These are phyloP conservation scores for Amiota minor DNA, from an alignment of 2,888 invertebrate genomes.

Conservation along the genomic window DNA sequence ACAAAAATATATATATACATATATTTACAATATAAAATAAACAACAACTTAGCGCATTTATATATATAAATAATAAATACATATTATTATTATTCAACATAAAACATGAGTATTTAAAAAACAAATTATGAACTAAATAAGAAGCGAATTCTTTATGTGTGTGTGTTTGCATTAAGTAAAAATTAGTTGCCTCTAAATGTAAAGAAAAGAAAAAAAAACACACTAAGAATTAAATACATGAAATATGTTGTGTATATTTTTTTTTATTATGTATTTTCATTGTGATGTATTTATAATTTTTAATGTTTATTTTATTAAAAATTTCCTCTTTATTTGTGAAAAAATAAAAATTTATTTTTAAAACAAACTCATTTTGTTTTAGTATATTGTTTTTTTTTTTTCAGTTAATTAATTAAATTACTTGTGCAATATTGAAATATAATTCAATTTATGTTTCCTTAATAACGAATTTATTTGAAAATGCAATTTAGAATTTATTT, in stretches of 20 bases:
- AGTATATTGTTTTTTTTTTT: slow-evolving; percentile 5
- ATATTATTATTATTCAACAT: slow-evolving; percentile 5
- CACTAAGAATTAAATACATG: slow-evolving; percentile 37
- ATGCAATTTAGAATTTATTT: too few species aligned
- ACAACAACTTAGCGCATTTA: slow-evolving; percentile 14
- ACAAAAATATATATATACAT: slow-evolving; percentile 2
- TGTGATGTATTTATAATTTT: slow-evolving; percentile 53
- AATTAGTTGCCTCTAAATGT: slow-evolving; percentile 47
- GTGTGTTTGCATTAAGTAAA: slow-evolving; percentile 4
- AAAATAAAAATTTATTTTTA: too few species aligned
- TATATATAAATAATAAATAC: neutral
- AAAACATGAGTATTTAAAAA: slow-evolving; percentile 16
- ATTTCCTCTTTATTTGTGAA: neutral
- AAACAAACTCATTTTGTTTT: neutral
- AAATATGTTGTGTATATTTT: slow-evolving; percentile 60
- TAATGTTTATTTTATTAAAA: slow-evolving; percentile 55
- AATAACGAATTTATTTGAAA: slow-evolving; percentile 6
- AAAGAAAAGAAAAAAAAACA: slow-evolving; percentile 23
- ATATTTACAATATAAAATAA: neutral
- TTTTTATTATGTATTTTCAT: slow-evolving; percentile 50
- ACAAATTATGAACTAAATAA: neutral
- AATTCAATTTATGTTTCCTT: slow-evolving; percentile 17
- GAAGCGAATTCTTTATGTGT: neutral
- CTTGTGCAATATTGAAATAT: slow-evolving; percentile 5
- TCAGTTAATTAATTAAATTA: neutral